Percentiles rank a stretch among this genome's conserved stretches.
Evolutionary conservation across 2,797 vertebrate species (phyloP).

Genomic region (Protonibea diacanthus): DNA sequence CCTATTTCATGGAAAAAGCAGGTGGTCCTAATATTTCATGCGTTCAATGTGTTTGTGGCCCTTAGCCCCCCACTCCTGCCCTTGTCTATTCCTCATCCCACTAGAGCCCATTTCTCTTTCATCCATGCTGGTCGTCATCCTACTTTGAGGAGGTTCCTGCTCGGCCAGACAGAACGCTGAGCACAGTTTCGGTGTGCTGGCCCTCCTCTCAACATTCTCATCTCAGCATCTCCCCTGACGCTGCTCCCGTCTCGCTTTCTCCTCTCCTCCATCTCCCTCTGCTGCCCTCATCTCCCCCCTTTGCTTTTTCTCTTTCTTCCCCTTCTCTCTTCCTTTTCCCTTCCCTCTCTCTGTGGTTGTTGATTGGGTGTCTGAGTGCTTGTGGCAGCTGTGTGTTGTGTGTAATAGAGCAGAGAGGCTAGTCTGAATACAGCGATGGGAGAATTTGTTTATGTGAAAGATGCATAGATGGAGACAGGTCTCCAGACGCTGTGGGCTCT

Average conservation of each 20-base stretch:
- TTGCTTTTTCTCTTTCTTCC: conserved; percentile 55
- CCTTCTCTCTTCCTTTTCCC: conserved; percentile 35
- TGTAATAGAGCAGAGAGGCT: conserved; percentile 99
- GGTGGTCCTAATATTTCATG: conserved; percentile 69
- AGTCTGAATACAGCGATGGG: conserved; percentile 99
- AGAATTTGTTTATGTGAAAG: conserved; percentile 99
- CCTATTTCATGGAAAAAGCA: conserved; percentile 60
- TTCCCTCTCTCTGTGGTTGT: conserved; percentile 91
- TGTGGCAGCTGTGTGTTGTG: conserved; percentile 99
- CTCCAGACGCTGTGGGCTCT: conserved; percentile 90
- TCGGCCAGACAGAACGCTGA: conserved; percentile 90
- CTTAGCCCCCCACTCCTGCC: conserved; percentile 44
- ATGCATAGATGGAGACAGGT: conserved; percentile 97
- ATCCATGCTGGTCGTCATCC: conserved; percentile 58
- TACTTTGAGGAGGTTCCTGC: conserved; percentile 82
- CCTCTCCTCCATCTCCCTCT: conserved; percentile 74
- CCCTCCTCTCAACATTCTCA: conserved; percentile 76
- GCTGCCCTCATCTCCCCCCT: conserved; percentile 46
- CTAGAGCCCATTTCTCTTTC: conserved; percentile 71
- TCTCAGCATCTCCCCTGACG: conserved; percentile 70
- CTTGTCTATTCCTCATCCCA: conserved; percentile 61
- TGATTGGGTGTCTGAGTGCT: conserved; percentile 99
- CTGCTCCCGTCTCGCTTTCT: conserved; percentile 63
- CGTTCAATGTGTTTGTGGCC: conserved; percentile 58
- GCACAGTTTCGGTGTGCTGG: conserved; percentile 82